Evolutionary conservation across 92 coral and sea anemone genomes (phyloP).

Genomic region (Epizoanthus scotinus): DNA sequence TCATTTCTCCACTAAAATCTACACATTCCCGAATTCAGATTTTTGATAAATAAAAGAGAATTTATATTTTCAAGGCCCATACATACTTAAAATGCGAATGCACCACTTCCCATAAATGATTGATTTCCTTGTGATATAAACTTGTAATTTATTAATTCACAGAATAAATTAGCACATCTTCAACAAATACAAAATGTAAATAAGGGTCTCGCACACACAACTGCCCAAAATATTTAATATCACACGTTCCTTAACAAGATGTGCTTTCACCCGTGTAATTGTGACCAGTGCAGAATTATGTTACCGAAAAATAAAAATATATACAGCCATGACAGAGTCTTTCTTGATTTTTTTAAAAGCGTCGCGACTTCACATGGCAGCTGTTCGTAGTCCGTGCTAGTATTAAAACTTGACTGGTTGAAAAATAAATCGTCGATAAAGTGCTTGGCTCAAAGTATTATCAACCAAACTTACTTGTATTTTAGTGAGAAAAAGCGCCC

Average conservation of each 20-base stretch:
- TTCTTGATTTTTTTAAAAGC: not conserved
- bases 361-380: conserved; percentile 20
- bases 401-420: not conserved
- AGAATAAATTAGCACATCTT: conserved; percentile 91
- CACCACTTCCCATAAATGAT: conserved; percentile 91
- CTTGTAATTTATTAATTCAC: conserved; percentile 98
- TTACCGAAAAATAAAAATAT: not conserved
- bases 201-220: conserved; percentile 63
- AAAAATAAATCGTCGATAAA: not conserved
- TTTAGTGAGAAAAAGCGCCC: not conserved
- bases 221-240: conserved; percentile 47
- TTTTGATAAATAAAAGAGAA: not conserved
- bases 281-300: not conserved
- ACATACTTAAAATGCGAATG: conserved; percentile 63
- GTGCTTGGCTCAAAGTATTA: not conserved
- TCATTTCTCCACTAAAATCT: not conserved
- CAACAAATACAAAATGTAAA: conserved; percentile 82
- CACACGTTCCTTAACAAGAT: conserved; percentile 38
- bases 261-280: not conserved
- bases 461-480: conserved; percentile 28
- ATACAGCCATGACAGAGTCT: not conserved
- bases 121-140: conserved; percentile 84
- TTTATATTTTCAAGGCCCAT: conserved; percentile 55
- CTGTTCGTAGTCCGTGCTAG: conserved; percentile 6
- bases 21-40: conserved; percentile 2